Evolutionary conservation across 2,113 vertebrate genomes (phyloP).

Genomic region (Tringa solitaria): DNA sequence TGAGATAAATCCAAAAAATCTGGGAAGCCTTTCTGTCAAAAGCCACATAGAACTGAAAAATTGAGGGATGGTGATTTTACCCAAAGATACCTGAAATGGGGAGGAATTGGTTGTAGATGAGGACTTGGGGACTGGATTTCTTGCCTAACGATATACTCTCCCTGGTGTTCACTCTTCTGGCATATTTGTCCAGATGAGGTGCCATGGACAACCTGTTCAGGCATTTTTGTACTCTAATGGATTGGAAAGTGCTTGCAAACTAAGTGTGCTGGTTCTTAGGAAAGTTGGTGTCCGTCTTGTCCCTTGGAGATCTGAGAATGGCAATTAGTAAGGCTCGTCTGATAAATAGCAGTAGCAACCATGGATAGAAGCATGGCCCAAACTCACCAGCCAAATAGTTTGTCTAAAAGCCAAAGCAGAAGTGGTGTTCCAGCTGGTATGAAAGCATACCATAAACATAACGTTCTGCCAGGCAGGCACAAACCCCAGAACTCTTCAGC

Average conservation of each 20-base stretch:
- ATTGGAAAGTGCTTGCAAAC: neutral
- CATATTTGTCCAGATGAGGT: neutral
- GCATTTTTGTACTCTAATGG: neutral
- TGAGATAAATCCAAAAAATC: neutral
- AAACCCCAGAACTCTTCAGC: neutral
- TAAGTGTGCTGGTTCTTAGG: neutral
- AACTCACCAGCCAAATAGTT: neutral
- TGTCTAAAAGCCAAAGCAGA: neutral
- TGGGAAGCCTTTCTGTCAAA: neutral
- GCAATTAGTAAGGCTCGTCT: neutral
- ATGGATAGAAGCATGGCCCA: neutral
- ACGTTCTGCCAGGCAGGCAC: neutral
- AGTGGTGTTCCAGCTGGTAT: neutral
- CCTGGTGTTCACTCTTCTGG: neutral
- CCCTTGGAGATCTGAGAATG: neutral
- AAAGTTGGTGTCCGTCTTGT: neutral
- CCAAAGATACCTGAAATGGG: neutral
- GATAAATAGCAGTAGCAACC: neutral
- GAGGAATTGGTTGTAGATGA: neutral
- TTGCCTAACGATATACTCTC: neutral
- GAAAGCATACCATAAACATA: neutral
- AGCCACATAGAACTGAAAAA: neutral
- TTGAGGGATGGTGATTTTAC: neutral
- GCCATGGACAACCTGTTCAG: neutral
- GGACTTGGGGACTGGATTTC: neutral